Percentiles rank a stretch among this genome's conserved stretches.
Evolutionary conservation across 2,113 vertebrate species (phyloP).

Genomic region (Ifrita kowaldi): DNA sequence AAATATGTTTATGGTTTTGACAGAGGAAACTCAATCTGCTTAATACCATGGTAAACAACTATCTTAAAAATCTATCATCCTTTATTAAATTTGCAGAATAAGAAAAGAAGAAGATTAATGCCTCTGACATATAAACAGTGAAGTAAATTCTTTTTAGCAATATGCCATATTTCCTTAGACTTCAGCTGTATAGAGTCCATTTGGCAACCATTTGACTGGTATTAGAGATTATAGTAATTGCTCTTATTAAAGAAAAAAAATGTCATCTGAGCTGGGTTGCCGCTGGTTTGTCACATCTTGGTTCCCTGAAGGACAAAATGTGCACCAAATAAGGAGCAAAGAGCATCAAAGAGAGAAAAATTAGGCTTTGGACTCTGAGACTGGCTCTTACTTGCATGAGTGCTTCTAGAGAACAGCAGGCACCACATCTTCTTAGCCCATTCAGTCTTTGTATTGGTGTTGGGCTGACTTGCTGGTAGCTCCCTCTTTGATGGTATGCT

Average conservation of each 20-base stretch:
- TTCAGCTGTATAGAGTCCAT: neutral
- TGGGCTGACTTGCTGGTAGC: neutral
- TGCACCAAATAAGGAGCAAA: neutral
- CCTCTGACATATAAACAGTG: neutral
- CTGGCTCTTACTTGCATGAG: neutral
- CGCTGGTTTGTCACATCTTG: neutral
- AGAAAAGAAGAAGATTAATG: neutral
- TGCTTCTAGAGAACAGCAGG: neutral
- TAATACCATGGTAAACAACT: slow-evolving; percentile 2
- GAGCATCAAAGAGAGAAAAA: neutral
- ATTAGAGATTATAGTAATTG: neutral
- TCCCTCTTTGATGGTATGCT: neutral
- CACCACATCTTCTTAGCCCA: neutral
- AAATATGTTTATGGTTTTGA: slow-evolving; percentile 13
- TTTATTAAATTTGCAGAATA: slow-evolving; percentile 20
- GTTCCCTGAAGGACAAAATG: neutral
- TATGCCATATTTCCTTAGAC: neutral
- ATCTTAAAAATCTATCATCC: neutral
- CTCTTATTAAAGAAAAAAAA: neutral
- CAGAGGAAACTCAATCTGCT: neutral
- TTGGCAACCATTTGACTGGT: neutral
- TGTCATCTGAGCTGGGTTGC: neutral
- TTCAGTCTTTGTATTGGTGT: neutral
- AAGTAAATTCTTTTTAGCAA: neutral
- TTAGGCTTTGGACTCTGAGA: neutral